Percentiles rank a stretch among this genome's conserved stretches.
Conservation (phyloP, 2,113 vertebrate genomes). For the Monopterus albus region DNA sequence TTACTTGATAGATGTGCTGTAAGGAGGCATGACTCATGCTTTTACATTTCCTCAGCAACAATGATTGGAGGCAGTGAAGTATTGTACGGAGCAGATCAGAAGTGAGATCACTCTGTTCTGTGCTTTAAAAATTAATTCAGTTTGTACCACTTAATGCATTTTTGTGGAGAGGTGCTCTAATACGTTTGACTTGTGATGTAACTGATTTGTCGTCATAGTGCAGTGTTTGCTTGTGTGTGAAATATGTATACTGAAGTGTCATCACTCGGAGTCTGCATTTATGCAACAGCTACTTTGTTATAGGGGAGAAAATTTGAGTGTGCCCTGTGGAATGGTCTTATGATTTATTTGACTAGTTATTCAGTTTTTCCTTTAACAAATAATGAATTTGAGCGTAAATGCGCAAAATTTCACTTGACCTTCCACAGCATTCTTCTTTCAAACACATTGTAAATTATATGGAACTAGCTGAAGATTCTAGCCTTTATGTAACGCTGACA, state of each 20-base stretch:
- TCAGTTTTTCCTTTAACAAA: background rate
- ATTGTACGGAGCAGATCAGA: slow-evolving; percentile 37
- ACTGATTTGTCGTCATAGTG: no score
- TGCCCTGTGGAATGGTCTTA: slow-evolving; percentile 3
- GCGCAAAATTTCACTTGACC: no score
- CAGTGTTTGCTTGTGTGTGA: background rate
- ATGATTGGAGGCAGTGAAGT: slow-evolving; percentile 43
- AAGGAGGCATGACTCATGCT: slow-evolving; percentile 24
- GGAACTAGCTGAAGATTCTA: slow-evolving; percentile 15
- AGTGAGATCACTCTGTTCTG: slow-evolving; percentile 32
- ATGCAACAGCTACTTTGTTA: slow-evolving; percentile 5
- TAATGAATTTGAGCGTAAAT: no score
- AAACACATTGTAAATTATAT: slow-evolving; percentile 36
- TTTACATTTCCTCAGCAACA: slow-evolving; percentile 35
- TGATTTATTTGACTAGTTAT: background rate
- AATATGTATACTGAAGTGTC: slow-evolving; percentile 7
- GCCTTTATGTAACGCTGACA: slow-evolving; percentile 17
- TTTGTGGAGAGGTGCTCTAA: slow-evolving; percentile 58
- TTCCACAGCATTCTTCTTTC: background rate
- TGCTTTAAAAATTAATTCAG: slow-evolving; percentile 63
- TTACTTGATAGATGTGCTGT: slow-evolving; percentile 27
- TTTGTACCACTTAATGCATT: slow-evolving; percentile 45
- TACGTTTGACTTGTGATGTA: no score
- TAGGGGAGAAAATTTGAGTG: background rate
- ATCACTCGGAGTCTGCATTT: background rate